phyloP scores from a whole-genome alignment of 2,797 vertebrate species.

The Chromobotia macracanthus region DNA sequence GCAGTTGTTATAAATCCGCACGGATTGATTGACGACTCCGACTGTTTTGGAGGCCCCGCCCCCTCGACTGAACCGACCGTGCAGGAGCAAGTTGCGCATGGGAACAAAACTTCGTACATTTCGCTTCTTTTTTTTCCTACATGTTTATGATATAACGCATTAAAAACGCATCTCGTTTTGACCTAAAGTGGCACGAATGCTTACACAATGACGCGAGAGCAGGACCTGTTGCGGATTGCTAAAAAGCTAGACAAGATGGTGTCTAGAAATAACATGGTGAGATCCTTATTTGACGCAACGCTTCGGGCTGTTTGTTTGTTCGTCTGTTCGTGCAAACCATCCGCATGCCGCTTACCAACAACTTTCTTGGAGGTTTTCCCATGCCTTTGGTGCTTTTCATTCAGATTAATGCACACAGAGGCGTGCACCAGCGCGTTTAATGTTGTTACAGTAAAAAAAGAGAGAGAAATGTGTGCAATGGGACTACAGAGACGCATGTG shows the following conservation, averaged over 20 bases:
- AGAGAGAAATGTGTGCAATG: background rate
- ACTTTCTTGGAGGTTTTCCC: background rate
- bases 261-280: slow-evolving; percentile 92
- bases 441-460: background rate
- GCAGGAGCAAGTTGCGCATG: slow-evolving; percentile 66
- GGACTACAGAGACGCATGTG: slow-evolving; percentile 55
- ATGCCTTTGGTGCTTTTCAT: background rate
- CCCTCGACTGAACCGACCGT: slow-evolving; percentile 67
- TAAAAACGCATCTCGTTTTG: slow-evolving; percentile 3
- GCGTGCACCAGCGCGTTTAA: slow-evolving; percentile 46
- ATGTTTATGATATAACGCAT: slow-evolving; percentile 15
- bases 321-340: background rate
- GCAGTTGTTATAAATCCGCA: slow-evolving; percentile 70
- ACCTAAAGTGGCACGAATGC: slow-evolving; percentile 65
- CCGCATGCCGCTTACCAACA: background rate
- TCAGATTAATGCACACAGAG: background rate
- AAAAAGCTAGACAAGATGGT: slow-evolving; percentile 97
- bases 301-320: slow-evolving; percentile 22
- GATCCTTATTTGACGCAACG: slow-evolving; percentile 68
- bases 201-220: slow-evolving; percentile 85
- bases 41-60: slow-evolving; percentile 73
- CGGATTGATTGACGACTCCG: slow-evolving; percentile 66
- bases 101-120: slow-evolving; percentile 64
- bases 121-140: slow-evolving; percentile 38
- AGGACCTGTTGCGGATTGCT: slow-evolving; percentile 89